Evolutionary conservation across 2,797 vertebrate genomes (phyloP).

Genomic region (Euphonia xanthogaster): DNA sequence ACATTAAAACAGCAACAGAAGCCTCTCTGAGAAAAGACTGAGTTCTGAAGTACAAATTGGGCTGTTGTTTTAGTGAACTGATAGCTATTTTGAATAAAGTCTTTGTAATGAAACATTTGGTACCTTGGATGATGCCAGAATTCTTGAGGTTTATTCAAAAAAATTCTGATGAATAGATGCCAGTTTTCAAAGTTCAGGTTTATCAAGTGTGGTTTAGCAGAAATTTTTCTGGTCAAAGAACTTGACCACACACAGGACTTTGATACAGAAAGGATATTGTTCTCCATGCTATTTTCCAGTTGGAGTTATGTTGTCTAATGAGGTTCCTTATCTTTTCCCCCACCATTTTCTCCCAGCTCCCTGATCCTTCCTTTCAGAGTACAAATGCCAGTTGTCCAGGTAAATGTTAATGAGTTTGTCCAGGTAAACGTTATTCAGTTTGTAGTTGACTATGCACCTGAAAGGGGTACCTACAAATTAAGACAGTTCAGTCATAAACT

Average conservation of each 20-base stretch:
- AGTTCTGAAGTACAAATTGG: not conserved
- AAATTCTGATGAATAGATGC: not conserved
- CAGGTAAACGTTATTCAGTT: not conserved
- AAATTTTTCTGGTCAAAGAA: not conserved
- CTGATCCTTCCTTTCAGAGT: not conserved
- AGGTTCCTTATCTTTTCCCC: not conserved
- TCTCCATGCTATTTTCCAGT: not conserved
- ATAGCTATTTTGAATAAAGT: not conserved
- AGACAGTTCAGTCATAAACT: not conserved
- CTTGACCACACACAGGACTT: not conserved
- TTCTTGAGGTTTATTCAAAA: not conserved
- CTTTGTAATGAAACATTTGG: not conserved
- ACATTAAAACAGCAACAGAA: not conserved
- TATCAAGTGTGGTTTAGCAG: not conserved
- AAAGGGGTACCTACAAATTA: not conserved
- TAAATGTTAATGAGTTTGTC: not conserved
- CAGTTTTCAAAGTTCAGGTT: slow-evolving; percentile 2
- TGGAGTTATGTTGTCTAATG: not conserved
- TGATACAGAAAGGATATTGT: not conserved
- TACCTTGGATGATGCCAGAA: not conserved
- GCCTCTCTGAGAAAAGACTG: not conserved
- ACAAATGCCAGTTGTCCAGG: not conserved
- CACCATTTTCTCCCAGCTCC: not conserved
- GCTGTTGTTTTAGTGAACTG: not conserved
- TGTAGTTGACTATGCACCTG: not conserved